Percentiles rank a stretch among this genome's conserved stretches.
Evolutionary conservation across 2,888 invertebrate genomes (phyloP).

Genomic region (Liopterus haemorrhoidalis): DNA sequence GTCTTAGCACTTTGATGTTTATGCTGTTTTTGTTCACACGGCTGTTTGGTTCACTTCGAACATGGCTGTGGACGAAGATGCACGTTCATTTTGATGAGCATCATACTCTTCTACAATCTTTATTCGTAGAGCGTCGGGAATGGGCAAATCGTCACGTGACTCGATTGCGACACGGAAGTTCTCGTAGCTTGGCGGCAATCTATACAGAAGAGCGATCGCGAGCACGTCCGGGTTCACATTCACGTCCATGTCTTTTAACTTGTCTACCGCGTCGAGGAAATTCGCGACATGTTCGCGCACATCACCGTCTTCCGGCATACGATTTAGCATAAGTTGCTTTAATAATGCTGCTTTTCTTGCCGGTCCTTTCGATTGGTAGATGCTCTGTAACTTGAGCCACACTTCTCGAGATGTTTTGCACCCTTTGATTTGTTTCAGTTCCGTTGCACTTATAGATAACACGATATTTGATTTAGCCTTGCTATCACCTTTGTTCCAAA

Average conservation of each 20-base stretch:
- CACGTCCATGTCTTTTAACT: slow-evolving; percentile 36
- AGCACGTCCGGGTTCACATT: slow-evolving; percentile 24
- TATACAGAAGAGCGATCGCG: slow-evolving; percentile 37
- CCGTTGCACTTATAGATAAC: slow-evolving; percentile 17
- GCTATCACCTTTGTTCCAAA: not conserved
- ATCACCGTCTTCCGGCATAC: slow-evolving; percentile 34
- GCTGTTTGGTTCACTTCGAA: slow-evolving; percentile 3
- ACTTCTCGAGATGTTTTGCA: slow-evolving; percentile 33
- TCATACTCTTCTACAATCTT: slow-evolving; percentile 33
- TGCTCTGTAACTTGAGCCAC: slow-evolving; percentile 36
- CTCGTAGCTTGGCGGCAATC: slow-evolving; percentile 34
- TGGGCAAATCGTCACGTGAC: slow-evolving; percentile 35
- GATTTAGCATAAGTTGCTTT: slow-evolving; percentile 35
- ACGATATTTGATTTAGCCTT: slow-evolving; percentile 3
- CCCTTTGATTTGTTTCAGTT: slow-evolving; percentile 32
- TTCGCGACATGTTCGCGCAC: slow-evolving; percentile 35
- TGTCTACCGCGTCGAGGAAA: slow-evolving; percentile 39
- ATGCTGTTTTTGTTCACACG: not conserved
- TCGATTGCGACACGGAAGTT: slow-evolving; percentile 38
- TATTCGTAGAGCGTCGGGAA: slow-evolving; percentile 29
- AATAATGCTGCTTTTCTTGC: slow-evolving; percentile 39
- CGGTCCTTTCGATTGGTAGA: slow-evolving; percentile 37
- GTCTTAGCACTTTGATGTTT: slow-evolving; percentile 3
- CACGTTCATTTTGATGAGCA: slow-evolving; percentile 22
- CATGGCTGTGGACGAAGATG: slow-evolving; percentile 4